phyloP scores from a whole-genome alignment of 2,888 invertebrate genomes.

The Pammene fasciana region DNA sequence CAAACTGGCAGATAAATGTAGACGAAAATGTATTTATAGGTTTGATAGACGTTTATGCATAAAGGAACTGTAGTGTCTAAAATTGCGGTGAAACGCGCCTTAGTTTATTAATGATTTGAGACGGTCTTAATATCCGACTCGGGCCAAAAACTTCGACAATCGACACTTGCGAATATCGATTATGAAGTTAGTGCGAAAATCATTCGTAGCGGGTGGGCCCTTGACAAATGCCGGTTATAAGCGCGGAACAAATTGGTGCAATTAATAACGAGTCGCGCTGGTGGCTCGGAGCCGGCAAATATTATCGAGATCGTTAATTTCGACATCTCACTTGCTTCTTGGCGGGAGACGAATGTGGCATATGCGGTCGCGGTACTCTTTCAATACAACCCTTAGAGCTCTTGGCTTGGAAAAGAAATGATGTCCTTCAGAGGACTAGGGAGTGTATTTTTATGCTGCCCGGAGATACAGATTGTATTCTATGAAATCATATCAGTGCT shows the following conservation, averaged over 20 bases:
- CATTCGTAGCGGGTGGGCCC: slow-evolving; percentile 72
- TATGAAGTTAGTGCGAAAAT: slow-evolving; percentile 79
- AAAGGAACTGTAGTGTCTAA: slow-evolving; percentile 24
- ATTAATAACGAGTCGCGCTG: slow-evolving; percentile 77
- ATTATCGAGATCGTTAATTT: slow-evolving; percentile 83
- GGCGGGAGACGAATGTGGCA: slow-evolving; percentile 61
- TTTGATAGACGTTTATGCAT: slow-evolving; percentile 2
- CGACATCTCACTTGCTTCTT: slow-evolving; percentile 70
- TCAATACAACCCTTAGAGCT: background rate
- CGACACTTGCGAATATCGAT: slow-evolving; percentile 76
- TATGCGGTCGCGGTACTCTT: slow-evolving; percentile 47
- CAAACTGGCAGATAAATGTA: background rate
- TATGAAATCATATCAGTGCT: no score
- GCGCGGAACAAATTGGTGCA: slow-evolving; percentile 80
- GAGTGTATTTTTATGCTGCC: no score
- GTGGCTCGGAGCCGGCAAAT: slow-evolving; percentile 79
- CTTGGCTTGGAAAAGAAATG: background rate
- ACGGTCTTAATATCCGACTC: slow-evolving; percentile 64
- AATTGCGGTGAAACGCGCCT: slow-evolving; percentile 57
- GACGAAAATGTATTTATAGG: background rate
- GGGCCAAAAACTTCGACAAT: slow-evolving; percentile 66
- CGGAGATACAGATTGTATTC: no score
- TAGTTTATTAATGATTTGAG: slow-evolving; percentile 66
- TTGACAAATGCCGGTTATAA: slow-evolving; percentile 82
- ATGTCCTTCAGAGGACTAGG: no score